Evolutionary conservation across 2,113 vertebrate genomes (phyloP).

Genomic region (Hemicordylus capensis): DNA sequence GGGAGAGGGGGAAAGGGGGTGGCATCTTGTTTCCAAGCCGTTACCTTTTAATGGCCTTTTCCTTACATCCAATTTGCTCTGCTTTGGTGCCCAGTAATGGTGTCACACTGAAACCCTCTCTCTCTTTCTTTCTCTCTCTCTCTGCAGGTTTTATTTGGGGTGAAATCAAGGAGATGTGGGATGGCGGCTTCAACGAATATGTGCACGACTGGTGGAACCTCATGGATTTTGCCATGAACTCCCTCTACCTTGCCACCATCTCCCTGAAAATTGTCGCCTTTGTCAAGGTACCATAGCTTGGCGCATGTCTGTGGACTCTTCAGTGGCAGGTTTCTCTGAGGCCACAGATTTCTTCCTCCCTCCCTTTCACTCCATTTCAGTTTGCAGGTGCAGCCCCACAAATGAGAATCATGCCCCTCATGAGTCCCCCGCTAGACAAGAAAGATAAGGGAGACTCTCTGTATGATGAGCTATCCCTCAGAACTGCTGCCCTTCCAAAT

Average conservation of each 20-base stretch:
- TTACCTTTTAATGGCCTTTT: slow-evolving; percentile 36
- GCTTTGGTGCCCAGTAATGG: slow-evolving; percentile 19
- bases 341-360: not conserved
- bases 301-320: slow-evolving; percentile 1
- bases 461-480: too few species aligned
- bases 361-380: not conserved
- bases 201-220: slow-evolving; percentile 98
- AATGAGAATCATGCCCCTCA: too few species aligned
- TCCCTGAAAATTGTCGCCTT: slow-evolving; percentile 97
- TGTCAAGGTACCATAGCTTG: slow-evolving; percentile 84
- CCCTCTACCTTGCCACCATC: slow-evolving; percentile 94
- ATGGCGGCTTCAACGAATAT: slow-evolving; percentile 94
- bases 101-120: slow-evolving; percentile 21
- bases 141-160: slow-evolving; percentile 94
- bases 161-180: slow-evolving; percentile 99
- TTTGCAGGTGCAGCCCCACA: too few species aligned
- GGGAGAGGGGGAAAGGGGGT: slow-evolving; percentile 10
- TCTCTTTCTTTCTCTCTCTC: slow-evolving; percentile 18
- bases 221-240: slow-evolving; percentile 99
- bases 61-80: slow-evolving; percentile 2
- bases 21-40: slow-evolving; percentile 28
- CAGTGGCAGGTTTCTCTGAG: not conserved
- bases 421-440: too few species aligned
- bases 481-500: too few species aligned
- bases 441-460: too few species aligned